Conservation (phyloP, 1,140 invertebrate species). For the Cherax quadricarinatus region DNA sequence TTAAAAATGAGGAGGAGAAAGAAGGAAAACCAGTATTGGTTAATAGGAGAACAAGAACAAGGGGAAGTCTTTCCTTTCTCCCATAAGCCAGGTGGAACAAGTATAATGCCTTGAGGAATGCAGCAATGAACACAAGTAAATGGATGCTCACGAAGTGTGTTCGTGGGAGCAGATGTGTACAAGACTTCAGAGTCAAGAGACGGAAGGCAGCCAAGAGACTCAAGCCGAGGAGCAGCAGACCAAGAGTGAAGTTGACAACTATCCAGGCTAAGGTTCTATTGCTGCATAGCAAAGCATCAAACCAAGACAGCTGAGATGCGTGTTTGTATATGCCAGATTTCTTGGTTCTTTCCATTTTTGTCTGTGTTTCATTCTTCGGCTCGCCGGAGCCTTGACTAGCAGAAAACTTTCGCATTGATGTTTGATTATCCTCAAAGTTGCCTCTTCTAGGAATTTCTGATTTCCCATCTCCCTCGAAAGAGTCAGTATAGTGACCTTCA, state of each 20-base stretch:
- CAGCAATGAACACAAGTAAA: constrained; percentile 53
- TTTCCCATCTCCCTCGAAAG: background rate
- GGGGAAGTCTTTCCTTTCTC: constrained; percentile 30
- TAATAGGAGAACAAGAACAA: constrained; percentile 41
- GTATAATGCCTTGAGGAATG: constrained; percentile 49
- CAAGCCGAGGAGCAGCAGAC: constrained; percentile 22
- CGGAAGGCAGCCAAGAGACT: constrained; percentile 49
- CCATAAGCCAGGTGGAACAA: constrained; percentile 55
- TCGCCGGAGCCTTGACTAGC: background rate
- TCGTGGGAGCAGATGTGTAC: constrained; percentile 46
- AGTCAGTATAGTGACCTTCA: constrained; percentile 21
- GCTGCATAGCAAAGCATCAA: constrained; percentile 47
- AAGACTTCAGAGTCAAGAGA: constrained; percentile 32
- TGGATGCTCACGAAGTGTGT: constrained; percentile 55
- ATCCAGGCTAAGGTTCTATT: constrained; percentile 54
- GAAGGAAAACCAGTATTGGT: constrained; percentile 56
- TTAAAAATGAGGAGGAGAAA: constrained; percentile 46
- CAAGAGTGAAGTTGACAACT: constrained; percentile 49
- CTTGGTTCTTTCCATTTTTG: background rate
- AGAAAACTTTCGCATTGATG: background rate
- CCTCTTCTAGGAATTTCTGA: constrained; percentile 9
- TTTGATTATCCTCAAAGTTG: background rate
- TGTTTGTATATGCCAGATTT: background rate
- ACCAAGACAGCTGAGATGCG: constrained; percentile 32
- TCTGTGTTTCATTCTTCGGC: background rate